Conservation (phyloP, 2,113 vertebrate species). For the Dasyprocta punctata region DNA sequence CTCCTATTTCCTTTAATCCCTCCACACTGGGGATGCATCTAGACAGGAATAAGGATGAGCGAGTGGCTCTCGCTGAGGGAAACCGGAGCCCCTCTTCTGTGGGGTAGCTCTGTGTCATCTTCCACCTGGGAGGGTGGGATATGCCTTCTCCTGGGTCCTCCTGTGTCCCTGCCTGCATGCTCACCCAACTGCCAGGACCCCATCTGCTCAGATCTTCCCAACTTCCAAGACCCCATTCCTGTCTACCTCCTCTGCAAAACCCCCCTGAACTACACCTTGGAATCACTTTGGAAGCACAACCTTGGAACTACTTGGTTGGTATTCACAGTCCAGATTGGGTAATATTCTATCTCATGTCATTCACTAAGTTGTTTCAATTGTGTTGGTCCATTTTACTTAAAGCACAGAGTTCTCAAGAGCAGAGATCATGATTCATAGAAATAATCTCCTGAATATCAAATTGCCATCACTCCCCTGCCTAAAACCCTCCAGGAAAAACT, state of each 20-base stretch:
- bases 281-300: not conserved
- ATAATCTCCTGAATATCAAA: slow-evolving; percentile 2
- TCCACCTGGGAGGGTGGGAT: not conserved
- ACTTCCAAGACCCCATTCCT: not conserved
- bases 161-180: not conserved
- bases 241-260: not conserved
- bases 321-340: not conserved
- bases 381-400: not conserved
- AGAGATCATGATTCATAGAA: not conserved
- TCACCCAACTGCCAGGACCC: fast-evolving
- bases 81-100: not conserved
- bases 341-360: not conserved
- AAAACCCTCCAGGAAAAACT: not conserved
- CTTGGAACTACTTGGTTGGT: not conserved
- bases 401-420: not conserved
- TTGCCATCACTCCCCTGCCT: not conserved
- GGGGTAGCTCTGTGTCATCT: not conserved
- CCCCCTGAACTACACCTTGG: not conserved
- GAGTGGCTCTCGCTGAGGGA: not conserved
- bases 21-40: not conserved
- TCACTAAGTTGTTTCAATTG: not conserved
- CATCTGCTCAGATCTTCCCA: not conserved
- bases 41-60: not conserved
- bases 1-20: not conserved
- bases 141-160: not conserved